Percentiles rank a stretch among this genome's conserved stretches.
Evolutionary conservation across 2,797 vertebrate genomes (phyloP).

Genomic region (Okamejei kenojei): DNA sequence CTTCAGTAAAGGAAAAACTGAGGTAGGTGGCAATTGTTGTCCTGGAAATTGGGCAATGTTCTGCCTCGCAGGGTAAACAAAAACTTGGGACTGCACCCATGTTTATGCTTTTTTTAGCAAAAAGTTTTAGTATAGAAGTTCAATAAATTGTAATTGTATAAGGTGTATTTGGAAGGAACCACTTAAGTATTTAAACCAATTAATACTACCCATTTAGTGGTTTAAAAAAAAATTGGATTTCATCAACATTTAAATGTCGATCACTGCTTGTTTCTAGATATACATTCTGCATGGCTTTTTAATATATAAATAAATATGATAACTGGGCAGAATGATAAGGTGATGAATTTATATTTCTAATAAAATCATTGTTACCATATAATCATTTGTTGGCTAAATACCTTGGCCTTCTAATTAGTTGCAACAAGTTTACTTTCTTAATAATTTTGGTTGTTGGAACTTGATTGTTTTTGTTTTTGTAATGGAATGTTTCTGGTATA

Average conservation of each 20-base stretch:
- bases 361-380: background rate
- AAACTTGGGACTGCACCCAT: background rate
- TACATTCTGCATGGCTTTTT: background rate
- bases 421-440: background rate
- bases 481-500: too few species aligned
- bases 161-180: background rate
- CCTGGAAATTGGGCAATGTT: background rate
- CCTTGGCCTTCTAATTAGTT: background rate
- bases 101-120: background rate
- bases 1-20: slow-evolving; percentile 91
- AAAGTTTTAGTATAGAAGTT: background rate
- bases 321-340: background rate
- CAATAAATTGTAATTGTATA: background rate
- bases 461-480: background rate
- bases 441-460: background rate
- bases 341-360: background rate
- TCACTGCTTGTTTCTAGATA: background rate
- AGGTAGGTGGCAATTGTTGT: slow-evolving; percentile 63
- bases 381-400: background rate
- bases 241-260: background rate
- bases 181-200: background rate
- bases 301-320: background rate
- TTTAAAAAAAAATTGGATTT: background rate
- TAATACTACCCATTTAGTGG: background rate
- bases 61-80: background rate